phyloP scores from a whole-genome alignment of 2,113 vertebrate genomes.

The Sorex fumeus region DNA sequence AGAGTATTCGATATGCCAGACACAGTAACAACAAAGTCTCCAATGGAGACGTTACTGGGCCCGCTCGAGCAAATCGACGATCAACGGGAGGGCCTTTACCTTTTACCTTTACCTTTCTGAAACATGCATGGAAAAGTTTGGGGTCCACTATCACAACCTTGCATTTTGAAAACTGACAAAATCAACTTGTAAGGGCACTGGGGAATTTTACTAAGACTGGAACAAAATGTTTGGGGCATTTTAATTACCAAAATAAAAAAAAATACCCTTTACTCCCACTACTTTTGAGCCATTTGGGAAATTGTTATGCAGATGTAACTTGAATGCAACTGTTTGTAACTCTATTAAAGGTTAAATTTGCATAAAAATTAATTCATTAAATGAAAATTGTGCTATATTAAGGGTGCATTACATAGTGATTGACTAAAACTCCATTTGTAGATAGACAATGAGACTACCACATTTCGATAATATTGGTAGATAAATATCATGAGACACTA shows the following conservation, averaged over 20 bases:
- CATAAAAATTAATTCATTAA: slow-evolving; percentile 75
- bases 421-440: slow-evolving; percentile 39
- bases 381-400: slow-evolving; percentile 31
- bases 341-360: slow-evolving; percentile 73
- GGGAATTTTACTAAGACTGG: slow-evolving; percentile 17
- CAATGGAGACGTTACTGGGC: too few relatives aligned
- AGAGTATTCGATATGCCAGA: too few relatives aligned
- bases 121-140: neutral
- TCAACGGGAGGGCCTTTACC: too few relatives aligned
- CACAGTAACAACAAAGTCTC: too few relatives aligned
- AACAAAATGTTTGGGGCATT: slow-evolving; percentile 44
- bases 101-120: too few relatives aligned
- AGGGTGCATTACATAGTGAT: slow-evolving; percentile 38
- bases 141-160: neutral
- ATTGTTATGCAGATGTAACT: slow-evolving; percentile 58
- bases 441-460: slow-evolving; percentile 11
- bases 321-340: slow-evolving; percentile 39
- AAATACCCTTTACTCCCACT: slow-evolving; percentile 23
- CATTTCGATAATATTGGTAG: slow-evolving; percentile 48
- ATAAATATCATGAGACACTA: slow-evolving; percentile 53
- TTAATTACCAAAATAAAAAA: slow-evolving; percentile 47
- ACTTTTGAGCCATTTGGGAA: slow-evolving; percentile 65
- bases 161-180: neutral
- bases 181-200: slow-evolving; percentile 19
- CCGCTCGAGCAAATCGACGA: too few relatives aligned